These are phyloP conservation scores for Turritopsis rubra DNA, from an alignment of 30 jellyfish, hydroid and myxozoan species.

Conservation along the genomic window DNA sequence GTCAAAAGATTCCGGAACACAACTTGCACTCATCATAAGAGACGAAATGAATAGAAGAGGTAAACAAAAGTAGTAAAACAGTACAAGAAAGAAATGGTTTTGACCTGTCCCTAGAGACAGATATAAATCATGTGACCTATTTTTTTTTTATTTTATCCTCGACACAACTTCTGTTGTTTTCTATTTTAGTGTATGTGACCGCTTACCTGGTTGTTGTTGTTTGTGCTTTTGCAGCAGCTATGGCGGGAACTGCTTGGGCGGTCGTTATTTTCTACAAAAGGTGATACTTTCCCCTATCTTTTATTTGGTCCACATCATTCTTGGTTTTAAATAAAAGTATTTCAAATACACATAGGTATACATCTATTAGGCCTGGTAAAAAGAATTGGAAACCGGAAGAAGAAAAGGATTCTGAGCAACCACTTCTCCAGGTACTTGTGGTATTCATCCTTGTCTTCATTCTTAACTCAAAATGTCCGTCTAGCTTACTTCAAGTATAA, in stretches of 20 bases:
- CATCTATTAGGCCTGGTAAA: background rate
- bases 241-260: conserved; percentile 96
- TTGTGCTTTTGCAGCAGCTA: conserved; percentile 94
- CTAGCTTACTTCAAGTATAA: too few species aligned
- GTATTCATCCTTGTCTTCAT: too few species aligned
- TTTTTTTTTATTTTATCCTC: too few species aligned
- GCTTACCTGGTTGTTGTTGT: conserved; percentile 94
- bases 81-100: too few species aligned
- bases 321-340: too few species aligned
- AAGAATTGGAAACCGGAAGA: background rate
- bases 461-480: too few species aligned
- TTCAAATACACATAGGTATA: background rate
- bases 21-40: conserved; percentile 81
- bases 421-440: background rate
- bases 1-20: conserved; percentile 64
- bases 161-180: too few species aligned
- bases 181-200: conserved; percentile 68
- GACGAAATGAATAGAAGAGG: conserved; percentile 90
- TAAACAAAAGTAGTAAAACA: too few species aligned
- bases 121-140: too few species aligned
- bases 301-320: too few species aligned
- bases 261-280: conserved; percentile 81
- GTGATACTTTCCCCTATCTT: conserved; percentile 1
- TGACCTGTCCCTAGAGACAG: too few species aligned
- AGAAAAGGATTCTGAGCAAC: background rate